These are phyloP conservation scores for Palloptera scutellata DNA, from an alignment of 2,888 invertebrate genomes.

Conservation along the genomic window DNA sequence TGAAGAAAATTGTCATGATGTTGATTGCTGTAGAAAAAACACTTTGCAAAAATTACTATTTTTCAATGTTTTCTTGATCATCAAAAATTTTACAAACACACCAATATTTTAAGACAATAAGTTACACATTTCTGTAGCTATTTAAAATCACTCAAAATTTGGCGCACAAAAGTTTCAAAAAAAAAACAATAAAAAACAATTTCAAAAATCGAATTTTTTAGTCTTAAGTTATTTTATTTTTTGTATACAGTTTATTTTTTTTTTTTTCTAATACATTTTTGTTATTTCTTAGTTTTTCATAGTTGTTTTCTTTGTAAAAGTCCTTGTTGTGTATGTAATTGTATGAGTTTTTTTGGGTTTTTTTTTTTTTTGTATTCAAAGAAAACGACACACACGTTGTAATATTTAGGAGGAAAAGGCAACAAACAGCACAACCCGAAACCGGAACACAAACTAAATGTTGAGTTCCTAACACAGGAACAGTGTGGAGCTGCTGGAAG, in stretches of 20 bases:
- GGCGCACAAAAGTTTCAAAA: too few species aligned
- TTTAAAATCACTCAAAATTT: too few species aligned
- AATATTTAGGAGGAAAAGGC: slow-evolving; percentile 62
- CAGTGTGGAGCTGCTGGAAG: slow-evolving; percentile 39
- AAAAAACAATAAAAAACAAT: too few species aligned
- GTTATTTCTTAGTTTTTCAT: slow-evolving; percentile 29
- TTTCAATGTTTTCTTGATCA: too few species aligned
- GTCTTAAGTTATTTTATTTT: not conserved
- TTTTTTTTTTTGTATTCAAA: too few species aligned
- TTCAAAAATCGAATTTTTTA: too few species aligned
- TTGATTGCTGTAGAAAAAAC: too few species aligned
- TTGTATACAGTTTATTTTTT: slow-evolving; percentile 22
- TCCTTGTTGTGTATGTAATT: slow-evolving; percentile 34
- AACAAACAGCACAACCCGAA: slow-evolving; percentile 66
- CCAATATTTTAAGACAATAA: too few species aligned
- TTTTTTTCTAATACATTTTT: slow-evolving; percentile 27
- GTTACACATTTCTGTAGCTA: too few species aligned
- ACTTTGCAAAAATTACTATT: too few species aligned
- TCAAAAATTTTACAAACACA: too few species aligned
- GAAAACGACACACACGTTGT: slow-evolving; percentile 44
- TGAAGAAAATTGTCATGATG: too few species aligned
- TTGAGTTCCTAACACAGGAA: slow-evolving; percentile 51
- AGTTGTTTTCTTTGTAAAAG: not conserved
- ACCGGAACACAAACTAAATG: slow-evolving; percentile 66
- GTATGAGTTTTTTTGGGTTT: slow-evolving; percentile 38